These are phyloP conservation scores for Thelohanellus kitauei DNA, from an alignment of 30 jellyfish, hydroid and myxozoan species.

Conservation along the genomic window DNA sequence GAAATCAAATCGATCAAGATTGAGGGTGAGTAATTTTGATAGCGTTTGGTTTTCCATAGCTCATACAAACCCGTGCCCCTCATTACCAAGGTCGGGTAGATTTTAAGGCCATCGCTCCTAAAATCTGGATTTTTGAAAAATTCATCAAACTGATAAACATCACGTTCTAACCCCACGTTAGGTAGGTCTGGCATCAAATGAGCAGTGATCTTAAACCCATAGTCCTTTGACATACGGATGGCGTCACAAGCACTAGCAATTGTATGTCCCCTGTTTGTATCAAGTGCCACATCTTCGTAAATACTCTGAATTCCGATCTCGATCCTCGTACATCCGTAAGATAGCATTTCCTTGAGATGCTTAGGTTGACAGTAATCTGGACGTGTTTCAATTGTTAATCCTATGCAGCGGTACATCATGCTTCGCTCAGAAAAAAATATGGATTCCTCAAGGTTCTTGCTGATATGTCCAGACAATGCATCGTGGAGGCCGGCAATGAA, in stretches of 20 bases:
- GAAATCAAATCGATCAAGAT: constrained; percentile 62
- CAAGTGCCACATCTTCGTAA: constrained; percentile 94
- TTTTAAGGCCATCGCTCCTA: constrained; percentile 82
- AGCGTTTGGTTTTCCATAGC: too few relatives aligned
- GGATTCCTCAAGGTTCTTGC: constrained; percentile 68
- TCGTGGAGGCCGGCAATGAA: constrained; percentile 60
- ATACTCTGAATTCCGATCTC: constrained; percentile 95
- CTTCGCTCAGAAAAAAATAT: too few relatives aligned
- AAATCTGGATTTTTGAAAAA: constrained; percentile 89
- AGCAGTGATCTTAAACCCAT: constrained; percentile 74
- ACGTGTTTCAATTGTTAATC: too few relatives aligned
- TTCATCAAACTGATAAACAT: too few relatives aligned
- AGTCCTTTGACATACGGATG: constrained; percentile 61
- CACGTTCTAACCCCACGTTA: too few relatives aligned
- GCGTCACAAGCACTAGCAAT: constrained; percentile 84
- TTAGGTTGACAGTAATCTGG: too few relatives aligned
- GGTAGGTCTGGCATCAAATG: constrained; percentile 99
- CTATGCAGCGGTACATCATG: too few relatives aligned
- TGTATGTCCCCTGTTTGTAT: constrained; percentile 93
- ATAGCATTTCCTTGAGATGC: too few relatives aligned
- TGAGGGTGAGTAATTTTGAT: constrained; percentile 66
- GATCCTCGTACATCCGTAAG: constrained; percentile 71
- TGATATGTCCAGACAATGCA: constrained; percentile 85
- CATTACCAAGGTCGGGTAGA: constrained; percentile 67
- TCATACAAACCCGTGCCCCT: too few relatives aligned